Evolutionary conservation across 53 echinoderm and acorn worm species (phyloP), one percentile per base, ranked within the genome.

Genomic region (Crossaster papposus): DNA sequence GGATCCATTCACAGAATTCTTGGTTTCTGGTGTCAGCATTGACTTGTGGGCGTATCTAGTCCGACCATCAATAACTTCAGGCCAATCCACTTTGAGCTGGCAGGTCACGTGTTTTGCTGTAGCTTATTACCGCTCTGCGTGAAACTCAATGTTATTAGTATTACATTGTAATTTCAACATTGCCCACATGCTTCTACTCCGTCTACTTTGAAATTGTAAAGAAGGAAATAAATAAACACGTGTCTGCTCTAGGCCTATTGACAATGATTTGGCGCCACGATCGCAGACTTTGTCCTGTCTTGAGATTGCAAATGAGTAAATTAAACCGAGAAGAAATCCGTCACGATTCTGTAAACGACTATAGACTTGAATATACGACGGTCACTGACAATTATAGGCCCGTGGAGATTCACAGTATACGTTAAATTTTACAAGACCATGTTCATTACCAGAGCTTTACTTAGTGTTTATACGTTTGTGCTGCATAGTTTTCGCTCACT

Each of bases 261-360:
- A 17, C 35, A 14, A 74, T 20, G 33, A 36, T 74, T 70, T 18
- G 36, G 36, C 35, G 74, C 74, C 68, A 28, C 68, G n/a, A 28
- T 28, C 28, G 68, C 22, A 23, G 68, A 68, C 28, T 68, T 28
- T 68, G 68, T 26, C 22, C 28, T n/a, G 4, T 26, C 68, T 68
- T 68, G 10, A 68, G 28, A 18, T 68, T 68, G 36, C 18, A 35
- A 74, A 74, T 74, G 74, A 74, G 74, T 74, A 35, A 74, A 74
- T 35, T 34, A 35, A 74, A 32, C 74, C 13, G 34, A 36, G 35
- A 34, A 33, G 34, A 33, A 74, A 36, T 33, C 74, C 36, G 68
- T 26, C 68, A 68, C 17, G 15, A 58, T 68, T 4, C 28, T 28
- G 26, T 68, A 68, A 44, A 44, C 9, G 44, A 68, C 28, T 23